Evolutionary conservation across 2,888 invertebrate species (phyloP), one percentile per base, ranked within the genome.

Genomic region (Sarcophaga carnaria): DNA sequence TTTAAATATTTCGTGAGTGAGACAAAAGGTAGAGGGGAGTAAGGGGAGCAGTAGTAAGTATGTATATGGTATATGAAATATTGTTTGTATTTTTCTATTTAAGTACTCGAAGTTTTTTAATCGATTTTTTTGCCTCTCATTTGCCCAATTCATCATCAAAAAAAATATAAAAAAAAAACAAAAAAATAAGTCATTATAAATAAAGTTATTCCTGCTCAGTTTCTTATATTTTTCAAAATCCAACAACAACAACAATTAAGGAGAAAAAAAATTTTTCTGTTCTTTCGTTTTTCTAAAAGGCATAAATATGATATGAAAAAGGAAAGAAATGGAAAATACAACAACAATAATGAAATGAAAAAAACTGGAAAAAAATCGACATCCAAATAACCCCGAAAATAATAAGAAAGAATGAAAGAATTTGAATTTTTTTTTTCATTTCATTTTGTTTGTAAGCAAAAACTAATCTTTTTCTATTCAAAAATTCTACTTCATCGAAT

Each of bases 111-210:
- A 87, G 84, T 87, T 82, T 87, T 86, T 88, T 85, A 88, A 88
- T 88, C 83, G 88, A 88, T 88, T 88, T 82, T 88, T 88, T 88
- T 87, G 91, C 70, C 78, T 86, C 92, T 81, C 81, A 92, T 92
- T 92, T 92, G 92, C 91, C 92, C 92, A 92, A 92, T 92, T 92
- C 92, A 92, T 92, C 92, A 37, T 37, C 6, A 37, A 27, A 27
- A 5, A 27, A 37, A 37, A 37, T 3, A 25, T 3, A 25, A 25
- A 25, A 3, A 0, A 22, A 22, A 22, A 22, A 22, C 22, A 22
- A 92, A 92, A 92, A 54, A 92, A 92, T 92, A 92, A 92, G 92
- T 92, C 92, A 92, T 92, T 92, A 92, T 92, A 92, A 92, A 92
- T 92, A 92, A 92, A 92, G 90, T 87, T 88, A 83, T 85, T 54